Evolutionary conservation across 2,888 invertebrate genomes (phyloP).

Genomic region (Pammene fasciana): DNA sequence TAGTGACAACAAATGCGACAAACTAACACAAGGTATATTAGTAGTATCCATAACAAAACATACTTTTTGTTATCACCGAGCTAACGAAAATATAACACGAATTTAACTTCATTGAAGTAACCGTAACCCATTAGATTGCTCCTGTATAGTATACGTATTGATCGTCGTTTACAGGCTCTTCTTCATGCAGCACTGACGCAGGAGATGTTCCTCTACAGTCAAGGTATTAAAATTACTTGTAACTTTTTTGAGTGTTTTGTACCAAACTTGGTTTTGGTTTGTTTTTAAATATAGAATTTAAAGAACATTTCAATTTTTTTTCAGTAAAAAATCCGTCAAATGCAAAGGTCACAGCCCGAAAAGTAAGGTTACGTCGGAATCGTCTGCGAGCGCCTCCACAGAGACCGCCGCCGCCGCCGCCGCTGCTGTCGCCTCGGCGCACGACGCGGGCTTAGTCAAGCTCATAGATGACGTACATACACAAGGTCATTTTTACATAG

Average conservation of each 20-base stretch:
- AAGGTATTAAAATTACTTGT: constrained; percentile 11
- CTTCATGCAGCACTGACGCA: not conserved
- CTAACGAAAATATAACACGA: no score
- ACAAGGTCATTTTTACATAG: constrained; percentile 73
- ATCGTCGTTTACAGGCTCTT: not conserved
- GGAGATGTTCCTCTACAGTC: constrained; percentile 2
- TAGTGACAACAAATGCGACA: constrained; percentile 6
- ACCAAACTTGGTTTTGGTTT: no score
- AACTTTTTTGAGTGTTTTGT: no score
- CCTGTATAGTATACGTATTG: no score
- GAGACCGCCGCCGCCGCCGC: constrained; percentile 50
- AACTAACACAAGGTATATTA: constrained; percentile 15
- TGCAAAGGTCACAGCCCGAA: constrained; percentile 33
- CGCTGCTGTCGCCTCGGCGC: constrained; percentile 51
- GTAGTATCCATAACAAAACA: no score
- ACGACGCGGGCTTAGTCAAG: constrained; percentile 59
- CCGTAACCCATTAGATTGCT: not conserved
- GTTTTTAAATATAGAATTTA: no score
- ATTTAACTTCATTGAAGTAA: not conserved
- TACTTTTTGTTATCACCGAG: no score
- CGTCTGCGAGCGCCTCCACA: constrained; percentile 51
- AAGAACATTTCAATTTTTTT: not conserved
- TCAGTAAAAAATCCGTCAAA: constrained; percentile 20
- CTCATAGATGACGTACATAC: constrained; percentile 61
- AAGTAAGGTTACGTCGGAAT: constrained; percentile 52